Evolutionary conservation across 1,140 invertebrate genomes (phyloP), one percentile per base, ranked within the genome.

Genomic region (Scaptomyza hsui): DNA sequence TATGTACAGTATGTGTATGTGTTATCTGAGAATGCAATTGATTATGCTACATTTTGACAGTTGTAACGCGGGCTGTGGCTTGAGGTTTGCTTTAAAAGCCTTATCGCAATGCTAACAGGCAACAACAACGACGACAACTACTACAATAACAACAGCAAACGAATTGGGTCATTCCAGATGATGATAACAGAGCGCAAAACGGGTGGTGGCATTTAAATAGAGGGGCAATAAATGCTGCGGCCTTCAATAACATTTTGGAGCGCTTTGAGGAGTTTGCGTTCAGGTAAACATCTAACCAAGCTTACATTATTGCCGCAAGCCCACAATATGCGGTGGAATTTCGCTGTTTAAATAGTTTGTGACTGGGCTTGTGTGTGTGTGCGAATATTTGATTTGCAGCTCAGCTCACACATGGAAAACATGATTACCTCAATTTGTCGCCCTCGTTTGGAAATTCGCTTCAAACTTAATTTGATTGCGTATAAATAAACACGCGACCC

Each of bases 401-500:
- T 60, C 29, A 48, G 41, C 19, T 32, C n/a, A 49, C 41, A 65
- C 70, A 67, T 80, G 70, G 47, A 64, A 85, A 86, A 86, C 56
- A 70, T 80, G 76, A 80, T 85, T 80, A 86, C 77, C 73, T 57
- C 68, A 85, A 78, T 88, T 65, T 74, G 81, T 76, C 72, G 78
- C 79, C 74, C 78, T 63, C 69, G 60, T 67, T 39, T 59, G 74
- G 51, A 76, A 82, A 82, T 62, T 86, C 69, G 77, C 62, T 86
- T 65, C 64, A 79, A 71, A 78, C 82, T 88, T 88, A 88, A 81
- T 86, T 86, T 86, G 82, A 86, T 86, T 81, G 82, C 70, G 77
- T 81, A 88, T 81, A 81, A 88, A 86, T 88, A 88, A 86, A 86
- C 83, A 74, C 77, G 75, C 61, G 65, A 72, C 55, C 18, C 48